Base-by-base conservation (phyloP, 1,140 invertebrate genomes). In the Bactericera cockerelli region DNA sequence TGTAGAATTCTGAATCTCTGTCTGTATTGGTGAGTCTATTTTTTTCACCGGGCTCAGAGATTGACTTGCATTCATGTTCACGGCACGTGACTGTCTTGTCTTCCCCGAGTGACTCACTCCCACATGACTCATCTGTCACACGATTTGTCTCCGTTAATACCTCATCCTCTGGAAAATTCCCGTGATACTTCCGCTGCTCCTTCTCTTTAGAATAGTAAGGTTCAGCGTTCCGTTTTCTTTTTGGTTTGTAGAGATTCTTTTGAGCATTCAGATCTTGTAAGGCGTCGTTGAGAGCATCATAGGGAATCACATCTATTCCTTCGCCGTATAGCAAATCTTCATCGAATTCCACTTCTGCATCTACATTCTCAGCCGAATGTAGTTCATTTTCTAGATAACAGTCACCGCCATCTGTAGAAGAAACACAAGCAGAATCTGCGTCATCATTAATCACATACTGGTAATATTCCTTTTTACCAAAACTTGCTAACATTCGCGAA, bases 381-480 rank as follows among this genome's bases (percentile, higher is more conserved):
- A 19, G n/a, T 16, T 22, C 42, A 49, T 49, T 19, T 49, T 49
- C 42, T 10, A 10, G 4, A 4, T 49, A 6, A 49, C 6, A 49
- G 19, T 16, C 6, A 8, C 19, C n/a, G 8, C 22, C 22, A 19
- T 49, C n/a, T 49, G n/a, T 16, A n/a, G n/a, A n/a, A n/a, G n/a
- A n/a, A 19, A 49, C 22, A 49, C 42, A 49, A 49, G 42, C 8
- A 4, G 8, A 4, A 19, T n/a, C 8, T 4, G 4, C 13, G 28
- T 49, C 22, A 19, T 49, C 22, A 49, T 49, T 49, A 16, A 49
- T 49, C n/a, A 49, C 42, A 22, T 49, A 49, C 19, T 49, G 42
- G 22, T 49, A 49, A 49, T 49, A 49, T 19, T 49, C 42, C 19
- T 49, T 49, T 49, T 49, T n/a, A 49, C n/a, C 8, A 49, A n/a